Evolutionary conservation across 1,140 invertebrate species (phyloP).

Genomic region (Anastrepha obliqua): DNA sequence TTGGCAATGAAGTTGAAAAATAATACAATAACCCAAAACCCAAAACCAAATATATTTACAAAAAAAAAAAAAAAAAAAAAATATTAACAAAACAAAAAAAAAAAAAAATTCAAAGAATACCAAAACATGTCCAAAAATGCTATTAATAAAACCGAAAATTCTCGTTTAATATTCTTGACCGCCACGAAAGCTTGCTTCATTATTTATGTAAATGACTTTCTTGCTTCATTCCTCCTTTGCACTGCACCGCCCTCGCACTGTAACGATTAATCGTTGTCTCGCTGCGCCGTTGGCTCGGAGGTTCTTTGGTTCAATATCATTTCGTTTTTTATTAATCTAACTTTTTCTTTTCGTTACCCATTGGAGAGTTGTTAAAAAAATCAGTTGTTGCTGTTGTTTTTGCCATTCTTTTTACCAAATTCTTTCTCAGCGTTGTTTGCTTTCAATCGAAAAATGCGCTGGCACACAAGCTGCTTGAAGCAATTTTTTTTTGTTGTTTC

Average conservation of each 20-base stretch:
- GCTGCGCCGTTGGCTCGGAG: background rate
- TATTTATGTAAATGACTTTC: conserved; percentile 45
- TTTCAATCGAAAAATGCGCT: conserved; percentile 10
- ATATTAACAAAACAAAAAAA: conserved; percentile 5
- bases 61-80: background rate
- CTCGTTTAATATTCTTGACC: conserved; percentile 2
- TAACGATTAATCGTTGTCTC: background rate
- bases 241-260: background rate
- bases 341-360: conserved; percentile 35
- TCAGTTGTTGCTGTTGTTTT: background rate
- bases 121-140: conserved; percentile 11
- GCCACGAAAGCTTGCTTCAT: conserved; percentile 36
- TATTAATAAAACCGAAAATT: conserved; percentile 35
- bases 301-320: background rate
- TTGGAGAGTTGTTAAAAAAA: background rate
- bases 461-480: background rate
- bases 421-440: background rate
- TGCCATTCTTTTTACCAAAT: background rate
- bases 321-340: conserved; percentile 46
- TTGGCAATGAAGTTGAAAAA: background rate
- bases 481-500: background rate
- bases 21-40: background rate
- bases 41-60: background rate
- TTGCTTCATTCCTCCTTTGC: no score
- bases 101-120: background rate